phyloP scores from a whole-genome alignment of 2,888 invertebrate species.

The Macaria notata region DNA sequence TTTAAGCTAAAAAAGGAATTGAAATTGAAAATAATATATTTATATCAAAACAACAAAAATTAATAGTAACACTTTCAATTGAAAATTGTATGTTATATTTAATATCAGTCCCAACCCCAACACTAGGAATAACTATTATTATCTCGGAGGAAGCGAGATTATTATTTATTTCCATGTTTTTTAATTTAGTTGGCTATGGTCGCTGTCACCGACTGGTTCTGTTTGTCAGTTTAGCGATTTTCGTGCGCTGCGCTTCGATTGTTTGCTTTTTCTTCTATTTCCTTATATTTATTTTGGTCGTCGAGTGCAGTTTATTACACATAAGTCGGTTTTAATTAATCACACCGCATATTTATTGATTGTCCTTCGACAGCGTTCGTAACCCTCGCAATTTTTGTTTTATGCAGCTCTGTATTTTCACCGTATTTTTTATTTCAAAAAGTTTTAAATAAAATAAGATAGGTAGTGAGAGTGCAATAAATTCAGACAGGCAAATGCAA shows the following conservation, averaged over 20 bases:
- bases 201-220: constrained; percentile 45
- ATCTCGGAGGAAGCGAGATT: no score
- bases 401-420: constrained; percentile 37
- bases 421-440: constrained; percentile 24
- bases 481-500: constrained; percentile 64
- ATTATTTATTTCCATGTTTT: constrained; percentile 7
- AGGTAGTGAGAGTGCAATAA: constrained; percentile 43
- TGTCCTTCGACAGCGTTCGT: constrained; percentile 35
- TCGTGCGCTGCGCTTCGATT: constrained; percentile 61
- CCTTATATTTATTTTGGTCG: constrained; percentile 61
- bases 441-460: constrained; percentile 27
- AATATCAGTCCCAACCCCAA: no score
- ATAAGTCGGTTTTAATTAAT: constrained; percentile 42
- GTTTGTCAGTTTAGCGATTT: constrained; percentile 54
- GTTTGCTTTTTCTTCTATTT: constrained; percentile 65
- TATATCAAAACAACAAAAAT: no score
- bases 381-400: constrained; percentile 37
- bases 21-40: no score
- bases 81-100: no score
- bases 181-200: constrained; percentile 39
- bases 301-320: constrained; percentile 27
- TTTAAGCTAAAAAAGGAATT: no score
- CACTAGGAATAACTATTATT: no score
- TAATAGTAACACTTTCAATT: no score
- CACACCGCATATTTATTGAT: constrained; percentile 27